Evolutionary conservation across 2,797 vertebrate species (phyloP).

Genomic region (Sebastes hubbsi): DNA sequence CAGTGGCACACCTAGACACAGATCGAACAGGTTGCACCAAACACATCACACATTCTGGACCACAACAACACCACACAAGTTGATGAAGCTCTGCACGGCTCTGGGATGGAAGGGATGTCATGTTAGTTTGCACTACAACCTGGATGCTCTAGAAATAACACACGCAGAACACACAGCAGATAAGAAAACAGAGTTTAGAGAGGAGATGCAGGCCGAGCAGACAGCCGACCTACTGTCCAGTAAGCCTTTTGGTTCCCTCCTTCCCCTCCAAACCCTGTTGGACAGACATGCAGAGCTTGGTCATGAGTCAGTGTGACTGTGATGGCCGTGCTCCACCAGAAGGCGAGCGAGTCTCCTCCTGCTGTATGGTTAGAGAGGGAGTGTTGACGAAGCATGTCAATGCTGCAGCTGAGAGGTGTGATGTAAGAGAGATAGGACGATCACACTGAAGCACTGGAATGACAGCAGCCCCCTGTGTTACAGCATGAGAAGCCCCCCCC

Average conservation of each 20-base stretch:
- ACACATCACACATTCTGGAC: conserved; percentile 62
- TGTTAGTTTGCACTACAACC: conserved; percentile 74
- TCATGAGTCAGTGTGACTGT: conserved; percentile 74
- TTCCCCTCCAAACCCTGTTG: conserved; percentile 81
- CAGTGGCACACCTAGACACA: conserved; percentile 76
- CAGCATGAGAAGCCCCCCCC: conserved; percentile 55
- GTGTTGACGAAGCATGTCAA: conserved; percentile 72
- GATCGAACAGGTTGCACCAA: conserved; percentile 68
- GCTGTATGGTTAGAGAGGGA: conserved; percentile 69
- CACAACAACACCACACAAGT: conserved; percentile 58
- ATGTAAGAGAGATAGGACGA: conserved; percentile 68
- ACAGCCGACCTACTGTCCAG: conserved; percentile 57
- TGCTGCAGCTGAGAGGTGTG: conserved; percentile 72
- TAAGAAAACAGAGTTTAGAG: conserved; percentile 78
- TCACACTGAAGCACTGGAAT: conserved; percentile 77
- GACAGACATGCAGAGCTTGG: conserved; percentile 77
- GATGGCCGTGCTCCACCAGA: conserved; percentile 67
- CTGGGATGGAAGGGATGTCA: conserved; percentile 71
- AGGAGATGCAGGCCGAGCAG: conserved; percentile 76
- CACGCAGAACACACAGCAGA: conserved; percentile 52
- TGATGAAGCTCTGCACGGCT: conserved; percentile 69
- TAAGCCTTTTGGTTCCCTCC: conserved; percentile 60
- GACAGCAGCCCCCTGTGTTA: conserved; percentile 68
- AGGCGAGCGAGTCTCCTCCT: conserved; percentile 63
- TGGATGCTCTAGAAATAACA: conserved; percentile 70